Percentiles rank a stretch among this genome's conserved stretches.
These are phyloP conservation scores for Diadema setosum DNA, from an alignment of 35 echinoderm and acorn worm genomes.

Conservation along the genomic window DNA sequence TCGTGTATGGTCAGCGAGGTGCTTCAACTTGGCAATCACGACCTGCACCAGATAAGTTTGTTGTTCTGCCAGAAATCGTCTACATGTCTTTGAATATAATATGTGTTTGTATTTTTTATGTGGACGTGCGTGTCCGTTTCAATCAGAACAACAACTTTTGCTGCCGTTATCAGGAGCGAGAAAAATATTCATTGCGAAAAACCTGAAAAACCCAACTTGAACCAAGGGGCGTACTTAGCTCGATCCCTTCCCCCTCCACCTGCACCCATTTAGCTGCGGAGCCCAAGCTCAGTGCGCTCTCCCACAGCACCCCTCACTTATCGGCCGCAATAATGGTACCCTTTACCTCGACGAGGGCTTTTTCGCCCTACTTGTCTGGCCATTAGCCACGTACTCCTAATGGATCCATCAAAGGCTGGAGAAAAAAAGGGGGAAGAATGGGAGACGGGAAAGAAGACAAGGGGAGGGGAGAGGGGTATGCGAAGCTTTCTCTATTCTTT, in stretches of 20 bases:
- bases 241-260: not conserved
- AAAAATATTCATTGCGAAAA: conserved; percentile 3
- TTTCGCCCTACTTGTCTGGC: conserved; percentile 7
- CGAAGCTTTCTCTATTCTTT: conserved; percentile 16
- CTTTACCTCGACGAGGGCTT: not conserved
- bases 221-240: not conserved
- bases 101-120: too few species aligned
- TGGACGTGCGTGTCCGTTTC: not conserved
- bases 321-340: conserved; percentile 11
- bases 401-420: conserved; percentile 27
- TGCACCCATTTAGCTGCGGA: not conserved
- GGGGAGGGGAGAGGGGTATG: not conserved
- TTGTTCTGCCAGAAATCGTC: too few species aligned
- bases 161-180: not conserved
- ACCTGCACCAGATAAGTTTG: too few species aligned
- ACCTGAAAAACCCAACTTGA: conserved; percentile 19
- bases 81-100: too few species aligned
- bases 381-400: conserved; percentile 19
- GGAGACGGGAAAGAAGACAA: too few species aligned
- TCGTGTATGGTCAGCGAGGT: too few species aligned
- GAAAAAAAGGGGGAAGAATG: not conserved
- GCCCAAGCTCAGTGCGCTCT: too few species aligned
- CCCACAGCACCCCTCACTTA: conserved; percentile 3
- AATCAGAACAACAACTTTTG: not conserved
- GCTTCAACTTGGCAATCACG: too few species aligned